Base-by-base conservation (phyloP, 92 coral and sea anemone species). In the Umimayanthus kanabou region DNA sequence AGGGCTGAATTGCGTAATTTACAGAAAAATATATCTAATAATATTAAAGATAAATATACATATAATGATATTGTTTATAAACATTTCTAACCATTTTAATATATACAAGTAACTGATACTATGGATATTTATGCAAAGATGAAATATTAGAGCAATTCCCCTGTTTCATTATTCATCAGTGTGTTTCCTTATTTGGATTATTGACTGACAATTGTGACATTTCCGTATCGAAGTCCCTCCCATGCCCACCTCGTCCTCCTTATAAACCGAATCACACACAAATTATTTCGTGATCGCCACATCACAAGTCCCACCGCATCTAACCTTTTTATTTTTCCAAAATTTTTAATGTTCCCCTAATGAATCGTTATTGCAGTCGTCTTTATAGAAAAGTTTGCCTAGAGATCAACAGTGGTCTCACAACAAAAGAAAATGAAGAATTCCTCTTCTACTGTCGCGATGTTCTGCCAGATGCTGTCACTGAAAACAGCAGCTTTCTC, bases 371-470 rank as follows among this genome's bases (percentile, higher is more conserved):
- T 30, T 53, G 84, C 20, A 80, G 70, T 29, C 73, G 50, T 30
- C 73, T 80, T 39, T 80, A 80, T 33, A 55, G 72, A 6, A 55
- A 55, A 55, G 45, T 64, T 80, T 80, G 84, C n/a, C 29, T 80
- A 4, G 73, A 80, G 14, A 9, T 80, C 25, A 64, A 53, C n/a
- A 8, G 28, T 57, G 73, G 71, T 30, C 84, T 80, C 16, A 80
- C 84, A 4, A 33, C 70, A 8, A 55, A 55, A 26, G 70, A 80
- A 16, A 53, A 64, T 73, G 50, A 80, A 26, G 84, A 58, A 0
- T 80, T 80, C 58, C 45, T 58, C 69, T 80, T 80, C 42, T 80
- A 55, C 14, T 80, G 84, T 58, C 84, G 84, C 72, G 72, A 80
- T 57, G 45, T 28, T 11, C 28, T 80, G 18, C 84, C 84, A 50